Percentiles rank a stretch among this genome's conserved stretches.
phyloP scores from a whole-genome alignment of 2,113 vertebrate species.

The Cynopterus brachyotis region DNA sequence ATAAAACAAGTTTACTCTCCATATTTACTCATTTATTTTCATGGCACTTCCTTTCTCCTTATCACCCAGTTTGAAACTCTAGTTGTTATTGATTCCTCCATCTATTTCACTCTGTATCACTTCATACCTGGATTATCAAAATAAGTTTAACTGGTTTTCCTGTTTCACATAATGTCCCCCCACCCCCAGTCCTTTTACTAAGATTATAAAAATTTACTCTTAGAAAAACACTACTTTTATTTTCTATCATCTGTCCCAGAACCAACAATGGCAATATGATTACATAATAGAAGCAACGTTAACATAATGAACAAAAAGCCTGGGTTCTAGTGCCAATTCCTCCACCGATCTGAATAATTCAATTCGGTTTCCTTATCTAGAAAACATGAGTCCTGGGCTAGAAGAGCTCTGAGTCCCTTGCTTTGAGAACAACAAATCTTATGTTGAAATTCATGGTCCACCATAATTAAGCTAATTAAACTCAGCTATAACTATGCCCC shows the following conservation, averaged over 20 bases:
- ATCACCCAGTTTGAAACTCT: not conserved
- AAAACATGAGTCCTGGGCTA: not conserved
- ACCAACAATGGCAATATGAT: not conserved
- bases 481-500: not conserved
- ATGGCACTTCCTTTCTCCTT: not conserved
- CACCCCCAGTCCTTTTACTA: not conserved
- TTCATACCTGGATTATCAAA: not conserved
- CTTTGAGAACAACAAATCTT: not conserved
- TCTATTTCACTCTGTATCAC: not conserved
- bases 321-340: not conserved
- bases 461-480: not conserved
- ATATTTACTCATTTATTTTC: slow-evolving; percentile 11
- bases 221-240: not conserved
- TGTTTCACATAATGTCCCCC: not conserved
- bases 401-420: not conserved
- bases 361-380: not conserved
- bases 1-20: not conserved
- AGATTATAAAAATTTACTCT: not conserved
- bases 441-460: not conserved
- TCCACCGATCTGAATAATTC: not conserved
- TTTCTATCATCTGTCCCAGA: not conserved
- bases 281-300: not conserved
- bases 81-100: not conserved
- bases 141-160: not conserved
- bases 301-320: not conserved